Conservation (phyloP, 2,797 vertebrate genomes). For the Babyrousa celebensis region DNA sequence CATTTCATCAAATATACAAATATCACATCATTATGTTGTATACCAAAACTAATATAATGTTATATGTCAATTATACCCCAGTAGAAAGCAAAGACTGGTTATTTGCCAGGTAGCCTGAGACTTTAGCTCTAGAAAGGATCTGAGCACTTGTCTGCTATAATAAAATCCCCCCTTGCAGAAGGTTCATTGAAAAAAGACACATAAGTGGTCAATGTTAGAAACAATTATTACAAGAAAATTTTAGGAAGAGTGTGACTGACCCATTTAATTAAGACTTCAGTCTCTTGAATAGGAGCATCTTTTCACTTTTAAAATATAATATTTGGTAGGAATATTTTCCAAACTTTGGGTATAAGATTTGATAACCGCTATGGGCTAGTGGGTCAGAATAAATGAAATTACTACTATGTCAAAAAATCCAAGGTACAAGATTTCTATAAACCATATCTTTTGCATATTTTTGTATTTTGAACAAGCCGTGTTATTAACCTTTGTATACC, state of each 20-base stretch:
- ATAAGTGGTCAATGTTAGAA: slow-evolving; percentile 75
- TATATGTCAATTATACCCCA: background rate
- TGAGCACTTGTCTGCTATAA: slow-evolving; percentile 62
- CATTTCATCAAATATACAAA: background rate
- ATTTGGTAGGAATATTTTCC: slow-evolving; percentile 46
- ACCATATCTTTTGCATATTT: background rate
- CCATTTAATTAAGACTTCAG: slow-evolving; percentile 73
- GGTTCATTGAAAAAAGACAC: slow-evolving; percentile 71
- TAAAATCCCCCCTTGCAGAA: slow-evolving; percentile 57
- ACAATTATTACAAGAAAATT: slow-evolving; percentile 73
- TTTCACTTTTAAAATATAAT: slow-evolving; percentile 54
- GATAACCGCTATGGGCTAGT: background rate
- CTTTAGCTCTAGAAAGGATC: slow-evolving; percentile 59
- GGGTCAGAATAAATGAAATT: slow-evolving; percentile 14
- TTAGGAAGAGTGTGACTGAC: slow-evolving; percentile 49
- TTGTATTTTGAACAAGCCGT: background rate
- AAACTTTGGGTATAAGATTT: background rate
- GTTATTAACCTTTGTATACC: background rate
- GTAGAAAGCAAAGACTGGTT: background rate
- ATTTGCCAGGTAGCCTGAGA: slow-evolving; percentile 57
- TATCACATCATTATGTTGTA: background rate
- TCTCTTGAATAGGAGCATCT: slow-evolving; percentile 15
- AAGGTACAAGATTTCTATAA: slow-evolving; percentile 8
- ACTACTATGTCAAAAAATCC: background rate
- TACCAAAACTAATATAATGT: slow-evolving; percentile 8